Evolutionary conservation across 2,113 vertebrate species (phyloP).

Genomic region (Cricetomys ansorgei): DNA sequence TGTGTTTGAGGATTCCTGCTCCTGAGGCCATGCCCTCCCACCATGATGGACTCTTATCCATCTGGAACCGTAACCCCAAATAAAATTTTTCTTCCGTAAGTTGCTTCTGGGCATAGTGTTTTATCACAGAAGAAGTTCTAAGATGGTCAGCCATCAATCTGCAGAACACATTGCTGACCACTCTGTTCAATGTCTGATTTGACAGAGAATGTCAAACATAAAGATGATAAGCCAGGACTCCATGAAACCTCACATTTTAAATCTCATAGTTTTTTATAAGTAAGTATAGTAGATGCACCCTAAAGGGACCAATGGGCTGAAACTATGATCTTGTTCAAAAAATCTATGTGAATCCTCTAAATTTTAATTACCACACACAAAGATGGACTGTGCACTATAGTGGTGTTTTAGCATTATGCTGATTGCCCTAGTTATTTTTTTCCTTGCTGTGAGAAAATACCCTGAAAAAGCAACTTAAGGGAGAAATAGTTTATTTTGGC

Average conservation of each 20-base stretch:
- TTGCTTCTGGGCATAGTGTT: not conserved
- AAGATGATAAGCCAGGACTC: not conserved
- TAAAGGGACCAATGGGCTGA: not conserved
- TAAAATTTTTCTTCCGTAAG: not conserved
- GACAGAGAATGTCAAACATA: not conserved
- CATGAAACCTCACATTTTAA: not conserved
- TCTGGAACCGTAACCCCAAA: not conserved
- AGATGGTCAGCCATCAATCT: not conserved
- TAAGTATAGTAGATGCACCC: not conserved
- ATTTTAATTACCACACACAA: not conserved
- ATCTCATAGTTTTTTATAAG: not conserved
- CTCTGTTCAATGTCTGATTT: not conserved
- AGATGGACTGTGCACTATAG: not conserved
- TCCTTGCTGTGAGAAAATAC: not conserved
- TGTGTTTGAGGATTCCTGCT: not conserved
- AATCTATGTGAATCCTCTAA: slow-evolving; percentile 18
- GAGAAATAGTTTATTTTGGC: not conserved
- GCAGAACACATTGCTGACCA: too few species aligned
- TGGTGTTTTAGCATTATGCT: not conserved
- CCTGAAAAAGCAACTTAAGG: not conserved
- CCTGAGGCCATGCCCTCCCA: not conserved
- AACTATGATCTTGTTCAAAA: slow-evolving; percentile 3
- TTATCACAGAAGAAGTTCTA: not conserved
- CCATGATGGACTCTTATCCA: not conserved
- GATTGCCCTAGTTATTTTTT: not conserved